Conservation (phyloP, 2,113 vertebrate species). For the Damaliscus lunatus region DNA sequence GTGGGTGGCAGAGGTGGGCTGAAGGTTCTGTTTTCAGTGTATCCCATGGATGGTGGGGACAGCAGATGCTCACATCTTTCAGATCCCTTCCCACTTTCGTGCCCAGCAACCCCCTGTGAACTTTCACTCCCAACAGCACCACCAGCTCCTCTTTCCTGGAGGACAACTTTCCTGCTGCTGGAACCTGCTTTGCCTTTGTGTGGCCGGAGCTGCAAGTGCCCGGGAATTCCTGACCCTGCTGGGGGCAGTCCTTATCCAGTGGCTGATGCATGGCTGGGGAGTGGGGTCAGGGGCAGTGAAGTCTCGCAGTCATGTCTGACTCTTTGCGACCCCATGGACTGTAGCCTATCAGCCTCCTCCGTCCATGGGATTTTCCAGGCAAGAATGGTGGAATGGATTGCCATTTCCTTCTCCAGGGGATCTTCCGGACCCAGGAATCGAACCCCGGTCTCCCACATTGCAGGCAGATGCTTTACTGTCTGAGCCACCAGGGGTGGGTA, state of each 20-base stretch:
- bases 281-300: not conserved
- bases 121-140: not conserved
- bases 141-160: not conserved
- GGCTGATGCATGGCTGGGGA: not conserved
- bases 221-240: not conserved
- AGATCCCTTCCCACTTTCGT: not conserved
- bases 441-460: accelerated
- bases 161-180: too few species aligned
- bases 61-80: not conserved
- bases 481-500: not conserved
- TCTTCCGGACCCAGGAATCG: too few species aligned
- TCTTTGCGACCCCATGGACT: too few species aligned
- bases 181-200: not conserved
- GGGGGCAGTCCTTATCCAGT: not conserved
- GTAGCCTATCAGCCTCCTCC: too few species aligned
- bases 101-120: not conserved
- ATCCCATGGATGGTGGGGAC: not conserved
- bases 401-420: too few species aligned
- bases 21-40: not conserved
- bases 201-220: too few species aligned
- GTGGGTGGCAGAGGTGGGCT: not conserved
- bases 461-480: too few species aligned
- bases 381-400: too few species aligned
- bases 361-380: too few species aligned
- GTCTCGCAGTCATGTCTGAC: too few species aligned